Percentiles rank a stretch among this genome's conserved stretches.
Evolutionary conservation across 2,797 vertebrate genomes (phyloP).

Genomic region (Lates japonicus): DNA sequence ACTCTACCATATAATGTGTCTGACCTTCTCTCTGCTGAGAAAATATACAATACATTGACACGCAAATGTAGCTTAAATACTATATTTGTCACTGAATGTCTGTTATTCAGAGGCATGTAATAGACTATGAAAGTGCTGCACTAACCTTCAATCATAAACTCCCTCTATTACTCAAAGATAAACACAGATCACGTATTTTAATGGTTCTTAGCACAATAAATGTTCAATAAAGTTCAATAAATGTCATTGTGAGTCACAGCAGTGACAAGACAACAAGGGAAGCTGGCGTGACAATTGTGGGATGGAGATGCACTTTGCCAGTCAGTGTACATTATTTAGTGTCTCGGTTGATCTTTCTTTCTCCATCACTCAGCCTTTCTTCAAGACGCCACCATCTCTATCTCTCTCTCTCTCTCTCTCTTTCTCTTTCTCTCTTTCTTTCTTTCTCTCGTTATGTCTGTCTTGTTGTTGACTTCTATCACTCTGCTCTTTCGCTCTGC

Average conservation of each 20-base stretch:
- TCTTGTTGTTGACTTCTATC: slow-evolving; percentile 42
- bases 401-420: slow-evolving; percentile 12
- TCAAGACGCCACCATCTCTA: background rate
- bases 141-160: slow-evolving; percentile 16
- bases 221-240: slow-evolving; percentile 9
- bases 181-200: slow-evolving; percentile 11
- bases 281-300: slow-evolving; percentile 41
- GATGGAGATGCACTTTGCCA: slow-evolving; percentile 55
- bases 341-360: slow-evolving; percentile 30
- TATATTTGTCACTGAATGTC: background rate
- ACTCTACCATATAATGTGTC: too few relatives aligned
- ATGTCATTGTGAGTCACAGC: slow-evolving; percentile 18
- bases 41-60: background rate
- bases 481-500: slow-evolving; percentile 39
- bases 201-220: background rate
- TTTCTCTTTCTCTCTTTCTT: slow-evolving; percentile 9
- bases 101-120: background rate
- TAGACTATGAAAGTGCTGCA: slow-evolving; percentile 7
- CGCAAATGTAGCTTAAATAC: background rate
- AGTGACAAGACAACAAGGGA: slow-evolving; percentile 1
- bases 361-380: slow-evolving; percentile 20
- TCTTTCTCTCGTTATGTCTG: slow-evolving; percentile 16
- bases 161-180: background rate
- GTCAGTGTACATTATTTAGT: slow-evolving; percentile 59
- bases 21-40: background rate